Evolutionary conservation across 2,888 invertebrate species (phyloP).

Genomic region (Melipona beecheii): DNA sequence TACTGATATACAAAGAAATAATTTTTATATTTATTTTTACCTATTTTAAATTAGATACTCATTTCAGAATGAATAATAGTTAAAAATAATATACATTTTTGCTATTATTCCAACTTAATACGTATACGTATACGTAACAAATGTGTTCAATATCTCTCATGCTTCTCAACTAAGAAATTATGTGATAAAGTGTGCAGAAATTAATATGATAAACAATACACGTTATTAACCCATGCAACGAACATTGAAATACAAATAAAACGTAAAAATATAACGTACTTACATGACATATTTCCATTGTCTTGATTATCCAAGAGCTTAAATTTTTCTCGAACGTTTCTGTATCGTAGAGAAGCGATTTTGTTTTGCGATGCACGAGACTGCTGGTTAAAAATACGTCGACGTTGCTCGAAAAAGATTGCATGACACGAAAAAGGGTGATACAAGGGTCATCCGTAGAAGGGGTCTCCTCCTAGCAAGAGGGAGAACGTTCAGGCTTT

Average conservation of each 20-base stretch:
- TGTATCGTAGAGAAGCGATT: not conserved
- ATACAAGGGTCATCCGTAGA: constrained; percentile 46
- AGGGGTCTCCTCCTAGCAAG: constrained; percentile 41
- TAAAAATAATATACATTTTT: too few relatives aligned
- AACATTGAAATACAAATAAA: not conserved
- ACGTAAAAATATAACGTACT: too few relatives aligned
- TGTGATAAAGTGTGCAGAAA: not conserved
- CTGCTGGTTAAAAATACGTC: constrained; percentile 47
- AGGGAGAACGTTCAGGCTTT: constrained; percentile 43
- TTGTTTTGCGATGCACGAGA: constrained; percentile 25
- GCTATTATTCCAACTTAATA: too few relatives aligned
- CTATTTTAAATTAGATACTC: too few relatives aligned
- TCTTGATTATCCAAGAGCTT: constrained; percentile 1
- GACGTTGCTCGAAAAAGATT: constrained; percentile 50
- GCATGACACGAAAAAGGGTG: constrained; percentile 33
- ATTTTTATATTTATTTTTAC: too few relatives aligned
- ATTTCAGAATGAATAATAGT: too few relatives aligned
- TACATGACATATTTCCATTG: not conserved
- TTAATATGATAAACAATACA: not conserved
- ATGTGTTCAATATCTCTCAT: too few relatives aligned
- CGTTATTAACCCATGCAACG: not conserved
- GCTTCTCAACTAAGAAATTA: too few relatives aligned
- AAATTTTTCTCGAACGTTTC: constrained; percentile 6
- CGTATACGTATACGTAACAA: too few relatives aligned
- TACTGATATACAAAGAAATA: too few relatives aligned